Base-by-base conservation (phyloP, 2,797 vertebrate species). In the Paguma larvata region DNA sequence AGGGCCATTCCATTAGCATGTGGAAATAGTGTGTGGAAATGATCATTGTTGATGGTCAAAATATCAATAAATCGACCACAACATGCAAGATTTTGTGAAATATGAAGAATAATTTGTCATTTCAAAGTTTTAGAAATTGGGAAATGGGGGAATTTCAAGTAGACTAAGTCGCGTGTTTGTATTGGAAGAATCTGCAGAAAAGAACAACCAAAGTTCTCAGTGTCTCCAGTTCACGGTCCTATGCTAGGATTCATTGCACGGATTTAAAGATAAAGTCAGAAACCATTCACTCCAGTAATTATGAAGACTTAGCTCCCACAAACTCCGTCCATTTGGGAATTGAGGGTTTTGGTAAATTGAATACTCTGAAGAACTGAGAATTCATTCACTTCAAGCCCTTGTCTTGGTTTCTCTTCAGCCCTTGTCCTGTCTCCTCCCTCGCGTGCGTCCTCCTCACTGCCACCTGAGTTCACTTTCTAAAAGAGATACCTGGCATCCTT, bases 61-160 rank as follows among this genome's bases (percentile, higher is more conserved):
- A 85, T 95, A 84, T 56, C 85, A 91, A 85, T 73, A 95, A 89
- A 70, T 85, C 59, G 44, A 63, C 25, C 34, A 80, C n/a, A 85
- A 48, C 7, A 51, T 86, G 38, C 34, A 94, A 70, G 32, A 62
- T 78, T 85, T 96, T 83, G 11, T 89, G 38, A 91, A 27, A 4
- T 82, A 86, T 41, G 19, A 93, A 93, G n/a, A 77, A n/a, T 70
- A 79, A 14, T 62, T 79, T 89, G 41, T 85, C 92, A 68, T 83
- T 96, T 96, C 72, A 91, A 93, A 88, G 56, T 82, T 96, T 92
- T 83, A 21, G 23, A 62, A 87, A 65, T 85, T 75, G 10, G 27
- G 38, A 34, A 86, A 93, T 82, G 25, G 51, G 48, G 23, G 62
- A 18, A 91, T 73, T 94, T 84, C 41, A 91, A 68, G 88, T 84